Conservation (phyloP, 2,797 vertebrate genomes). For the Notoglanidium macrostoma region DNA sequence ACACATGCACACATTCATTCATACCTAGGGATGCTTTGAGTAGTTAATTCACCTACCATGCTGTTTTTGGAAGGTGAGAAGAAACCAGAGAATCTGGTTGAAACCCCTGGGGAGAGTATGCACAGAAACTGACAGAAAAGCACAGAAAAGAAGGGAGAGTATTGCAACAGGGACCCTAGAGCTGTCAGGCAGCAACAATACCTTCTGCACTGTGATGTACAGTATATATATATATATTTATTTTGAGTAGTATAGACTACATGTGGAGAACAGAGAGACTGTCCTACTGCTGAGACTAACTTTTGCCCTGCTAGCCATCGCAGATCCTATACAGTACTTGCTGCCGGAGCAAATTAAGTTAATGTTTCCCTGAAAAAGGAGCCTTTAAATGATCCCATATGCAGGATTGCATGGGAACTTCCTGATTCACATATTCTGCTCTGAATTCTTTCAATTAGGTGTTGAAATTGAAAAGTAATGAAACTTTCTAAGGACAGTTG, state of each 20-base stretch:
- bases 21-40: not conserved
- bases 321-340: conserved; percentile 74
- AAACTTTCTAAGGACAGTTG: not conserved
- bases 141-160: not conserved
- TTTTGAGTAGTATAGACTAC: not conserved
- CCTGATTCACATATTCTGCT: conserved; percentile 81
- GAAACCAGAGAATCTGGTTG: not conserved
- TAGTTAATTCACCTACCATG: not conserved
- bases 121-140: not conserved
- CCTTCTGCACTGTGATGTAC: not conserved
- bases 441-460: conserved; percentile 76
- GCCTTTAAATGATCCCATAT: conserved; percentile 85
- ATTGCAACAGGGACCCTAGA: not conserved
- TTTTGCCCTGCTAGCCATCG: conserved; percentile 67
- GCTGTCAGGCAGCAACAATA: not conserved
- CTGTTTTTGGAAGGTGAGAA: not conserved
- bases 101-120: not conserved
- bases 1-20: not conserved
- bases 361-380: conserved; percentile 79
- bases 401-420: conserved; percentile 84
- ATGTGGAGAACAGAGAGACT: conserved; percentile 17
- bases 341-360: conserved; percentile 81
- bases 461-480: conserved; percentile 74
- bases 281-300: conserved; percentile 53
- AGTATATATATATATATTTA: not conserved